phyloP scores from a whole-genome alignment of 2,888 invertebrate species.

The Calephelis perditalis region DNA sequence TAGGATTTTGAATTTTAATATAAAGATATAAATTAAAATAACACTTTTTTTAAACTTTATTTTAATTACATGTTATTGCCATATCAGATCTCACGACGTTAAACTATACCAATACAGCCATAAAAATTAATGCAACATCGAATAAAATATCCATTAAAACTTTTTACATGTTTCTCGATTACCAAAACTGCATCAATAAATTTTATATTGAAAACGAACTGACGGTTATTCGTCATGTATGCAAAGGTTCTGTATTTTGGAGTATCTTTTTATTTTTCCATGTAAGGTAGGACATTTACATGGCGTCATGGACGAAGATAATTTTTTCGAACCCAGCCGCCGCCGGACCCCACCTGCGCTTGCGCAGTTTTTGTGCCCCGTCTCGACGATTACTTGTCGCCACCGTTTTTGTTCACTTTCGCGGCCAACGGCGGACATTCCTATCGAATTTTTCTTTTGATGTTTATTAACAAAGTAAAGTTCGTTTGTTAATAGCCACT shows the following conservation, averaged over 20 bases:
- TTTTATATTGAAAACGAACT: conserved; percentile 10
- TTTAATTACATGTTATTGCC: not conserved
- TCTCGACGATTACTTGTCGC: conserved; percentile 48
- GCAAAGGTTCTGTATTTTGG: conserved; percentile 17
- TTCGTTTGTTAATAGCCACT: too few relatives aligned
- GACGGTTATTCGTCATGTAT: conserved; percentile 3
- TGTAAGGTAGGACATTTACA: conserved; percentile 27
- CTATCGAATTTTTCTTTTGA: conserved; percentile 42
- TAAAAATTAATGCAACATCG: not conserved
- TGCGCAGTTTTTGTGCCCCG: conserved; percentile 42
- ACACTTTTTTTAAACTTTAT: too few relatives aligned
- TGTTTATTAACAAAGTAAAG: conserved; percentile 21
- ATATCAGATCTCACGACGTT: not conserved
- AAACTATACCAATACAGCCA: not conserved
- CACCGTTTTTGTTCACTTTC: conserved; percentile 65
- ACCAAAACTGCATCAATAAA: not conserved
- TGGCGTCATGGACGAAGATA: conserved; percentile 25
- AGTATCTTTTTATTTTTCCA: conserved; percentile 22
- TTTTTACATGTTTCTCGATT: not conserved
- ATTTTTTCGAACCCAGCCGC: conserved; percentile 16
- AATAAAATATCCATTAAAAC: conserved; percentile 1
- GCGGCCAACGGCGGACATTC: conserved; percentile 39
- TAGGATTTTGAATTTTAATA: too few relatives aligned
- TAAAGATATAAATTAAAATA: too few relatives aligned
- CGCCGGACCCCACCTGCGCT: conserved; percentile 44